These are phyloP conservation scores for Parascotia fuliginaria DNA, from an alignment of 2,888 invertebrate genomes.

Conservation along the genomic window DNA sequence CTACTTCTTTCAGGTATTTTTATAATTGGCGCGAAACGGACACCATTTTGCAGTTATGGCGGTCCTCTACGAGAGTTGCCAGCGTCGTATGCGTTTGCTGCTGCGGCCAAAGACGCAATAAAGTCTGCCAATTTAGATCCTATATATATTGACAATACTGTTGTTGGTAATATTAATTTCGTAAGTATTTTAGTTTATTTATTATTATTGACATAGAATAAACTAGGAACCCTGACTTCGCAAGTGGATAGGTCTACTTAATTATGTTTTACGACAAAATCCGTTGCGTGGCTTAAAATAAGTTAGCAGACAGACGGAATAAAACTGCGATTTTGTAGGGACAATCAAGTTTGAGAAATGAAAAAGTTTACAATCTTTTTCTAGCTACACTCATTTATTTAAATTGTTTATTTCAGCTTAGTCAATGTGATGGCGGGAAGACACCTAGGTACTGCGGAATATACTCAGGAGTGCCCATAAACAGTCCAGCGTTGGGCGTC, in stretches of 20 bases:
- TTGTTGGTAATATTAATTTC: slow-evolving; percentile 73
- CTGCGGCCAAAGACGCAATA: slow-evolving; percentile 71
- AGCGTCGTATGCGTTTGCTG: slow-evolving; percentile 70
- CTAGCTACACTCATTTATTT: too few relatives aligned
- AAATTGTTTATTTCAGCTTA: slow-evolving; percentile 80
- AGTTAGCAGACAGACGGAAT: too few relatives aligned
- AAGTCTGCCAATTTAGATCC: slow-evolving; percentile 62
- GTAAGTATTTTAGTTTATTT: slow-evolving; percentile 60
- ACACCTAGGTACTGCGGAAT: slow-evolving; percentile 94
- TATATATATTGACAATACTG: slow-evolving; percentile 61
- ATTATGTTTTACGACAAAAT: too few relatives aligned
- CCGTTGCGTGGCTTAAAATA: too few relatives aligned
- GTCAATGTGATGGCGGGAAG: slow-evolving; percentile 94
- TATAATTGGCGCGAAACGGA: slow-evolving; percentile 74
- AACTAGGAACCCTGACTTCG: too few relatives aligned
- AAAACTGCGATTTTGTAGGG: too few relatives aligned
- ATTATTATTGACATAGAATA: too few relatives aligned
- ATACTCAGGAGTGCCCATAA: slow-evolving; percentile 92
- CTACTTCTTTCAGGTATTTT: slow-evolving; percentile 62
- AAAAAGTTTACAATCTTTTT: too few relatives aligned
- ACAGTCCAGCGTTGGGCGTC: slow-evolving; percentile 94
- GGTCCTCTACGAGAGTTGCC: slow-evolving; percentile 67
- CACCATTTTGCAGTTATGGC: slow-evolving; percentile 76
- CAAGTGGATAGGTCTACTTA: too few relatives aligned
- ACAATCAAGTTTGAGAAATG: too few relatives aligned